Percentiles rank a stretch among this genome's conserved stretches.
phyloP scores from a whole-genome alignment of 2,888 invertebrate genomes.

The Drosophila mimica region DNA sequence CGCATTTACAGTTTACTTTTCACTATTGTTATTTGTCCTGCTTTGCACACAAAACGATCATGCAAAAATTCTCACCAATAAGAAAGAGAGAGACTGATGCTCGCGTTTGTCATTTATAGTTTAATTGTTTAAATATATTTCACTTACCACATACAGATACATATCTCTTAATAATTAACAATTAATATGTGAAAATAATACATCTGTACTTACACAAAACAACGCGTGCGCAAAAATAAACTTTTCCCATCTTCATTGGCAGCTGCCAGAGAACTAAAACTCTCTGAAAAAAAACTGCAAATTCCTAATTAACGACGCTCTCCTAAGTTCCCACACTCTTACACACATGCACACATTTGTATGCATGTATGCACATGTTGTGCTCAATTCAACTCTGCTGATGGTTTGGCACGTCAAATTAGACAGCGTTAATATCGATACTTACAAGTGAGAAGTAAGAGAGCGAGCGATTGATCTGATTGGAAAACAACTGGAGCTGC shows the following conservation, averaged over 20 bases:
- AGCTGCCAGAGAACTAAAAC: neutral
- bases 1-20: neutral
- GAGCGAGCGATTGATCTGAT: constrained; percentile 1
- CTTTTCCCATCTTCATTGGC: neutral
- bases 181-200: neutral
- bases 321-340: neutral
- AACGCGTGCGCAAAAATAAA: neutral
- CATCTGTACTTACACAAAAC: neutral
- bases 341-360: neutral
- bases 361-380: neutral
- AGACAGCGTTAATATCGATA: constrained; percentile 4
- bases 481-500: neutral
- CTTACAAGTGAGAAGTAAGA: neutral
- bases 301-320: neutral
- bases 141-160: neutral
- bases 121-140: neutral
- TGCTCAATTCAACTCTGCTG: constrained; percentile 2
- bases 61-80: too few relatives aligned
- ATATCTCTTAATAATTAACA: neutral
- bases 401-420: constrained; percentile 9
- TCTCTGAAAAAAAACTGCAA: neutral
- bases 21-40: neutral
- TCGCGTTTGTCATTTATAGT: neutral
- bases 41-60: constrained; percentile 1
- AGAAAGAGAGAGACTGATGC: neutral